A percentile compares a stretch with the other conserved stretches of the same genome.
Evolutionary conservation across 1,140 invertebrate species (phyloP).

Genomic region (Whitmania pigra): DNA sequence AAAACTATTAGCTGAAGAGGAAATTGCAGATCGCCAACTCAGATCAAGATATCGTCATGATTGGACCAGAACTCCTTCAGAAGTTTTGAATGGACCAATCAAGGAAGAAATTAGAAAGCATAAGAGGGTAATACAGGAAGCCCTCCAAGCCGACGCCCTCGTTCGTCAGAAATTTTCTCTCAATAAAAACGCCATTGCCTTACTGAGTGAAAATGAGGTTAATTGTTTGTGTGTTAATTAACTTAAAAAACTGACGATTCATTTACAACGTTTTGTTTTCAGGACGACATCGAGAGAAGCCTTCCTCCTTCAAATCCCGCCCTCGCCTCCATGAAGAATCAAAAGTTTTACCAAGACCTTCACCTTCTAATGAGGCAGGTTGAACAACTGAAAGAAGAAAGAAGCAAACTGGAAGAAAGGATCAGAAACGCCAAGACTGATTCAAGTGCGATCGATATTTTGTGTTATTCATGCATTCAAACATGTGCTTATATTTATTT

Average conservation of each 20-base stretch:
- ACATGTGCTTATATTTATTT: conserved; percentile 10
- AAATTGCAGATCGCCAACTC: conserved; percentile 73
- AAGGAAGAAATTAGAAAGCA: conserved; percentile 73
- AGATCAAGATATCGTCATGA: conserved; percentile 69
- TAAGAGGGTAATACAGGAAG: conserved; percentile 73
- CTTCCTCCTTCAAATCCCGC: conserved; percentile 40
- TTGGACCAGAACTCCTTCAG: conserved; percentile 79
- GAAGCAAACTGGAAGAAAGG: conserved; percentile 73
- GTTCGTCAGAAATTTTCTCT: conserved; percentile 73
- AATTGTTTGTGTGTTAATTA: conserved; percentile 15
- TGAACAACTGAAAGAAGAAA: conserved; percentile 71
- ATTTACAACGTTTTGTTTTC: conserved; percentile 21
- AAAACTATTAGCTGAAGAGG: conserved; percentile 76
- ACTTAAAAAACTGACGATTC: too few relatives aligned
- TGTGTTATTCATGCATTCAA: neutral
- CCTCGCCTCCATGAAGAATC: conserved; percentile 30
- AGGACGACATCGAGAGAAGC: conserved; percentile 42
- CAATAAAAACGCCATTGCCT: conserved; percentile 64
- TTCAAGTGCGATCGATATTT: conserved; percentile 50
- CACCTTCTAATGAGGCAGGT: conserved; percentile 72
- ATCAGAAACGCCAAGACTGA: conserved; percentile 66
- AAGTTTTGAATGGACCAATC: conserved; percentile 67
- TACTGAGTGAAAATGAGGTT: conserved; percentile 61
- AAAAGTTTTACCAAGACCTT: conserved; percentile 54
- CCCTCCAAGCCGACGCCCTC: conserved; percentile 59